These are phyloP conservation scores for Andrena fulva DNA, from an alignment of 2,888 invertebrate species.

Conservation along the genomic window DNA sequence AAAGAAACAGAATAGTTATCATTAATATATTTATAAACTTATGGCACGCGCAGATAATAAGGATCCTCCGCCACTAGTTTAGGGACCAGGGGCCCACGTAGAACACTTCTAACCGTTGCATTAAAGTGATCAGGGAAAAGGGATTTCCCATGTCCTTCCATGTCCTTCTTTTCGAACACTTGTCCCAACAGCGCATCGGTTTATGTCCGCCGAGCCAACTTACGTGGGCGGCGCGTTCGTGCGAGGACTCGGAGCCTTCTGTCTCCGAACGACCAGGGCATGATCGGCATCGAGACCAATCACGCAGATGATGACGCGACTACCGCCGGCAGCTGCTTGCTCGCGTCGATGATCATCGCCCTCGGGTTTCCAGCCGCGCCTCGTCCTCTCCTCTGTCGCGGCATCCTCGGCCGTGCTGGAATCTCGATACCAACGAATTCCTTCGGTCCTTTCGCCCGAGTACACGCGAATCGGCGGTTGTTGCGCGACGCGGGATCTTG, in stretches of 20 bases:
- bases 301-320: constrained; percentile 77
- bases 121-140: no score
- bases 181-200: no score
- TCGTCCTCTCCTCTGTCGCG: constrained; percentile 36
- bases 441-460: constrained; percentile 4
- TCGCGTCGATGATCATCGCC: constrained; percentile 69
- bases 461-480: constrained; percentile 7
- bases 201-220: no score
- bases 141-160: no score
- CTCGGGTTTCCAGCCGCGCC: constrained; percentile 67
- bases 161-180: no score
- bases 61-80: no score
- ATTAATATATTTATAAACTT: no score
- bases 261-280: constrained; percentile 33
- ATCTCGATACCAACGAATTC: constrained; percentile 28
- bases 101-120: no score
- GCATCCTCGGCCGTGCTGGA: constrained; percentile 23
- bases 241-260: constrained; percentile 11
- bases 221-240: not conserved
- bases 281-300: constrained; percentile 75
- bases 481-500: not conserved
- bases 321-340: constrained; percentile 71
- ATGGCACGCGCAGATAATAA: no score
- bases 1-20: no score
- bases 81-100: no score